Conservation (phyloP, 2,113 vertebrate species). For the Chamaea fasciata region DNA sequence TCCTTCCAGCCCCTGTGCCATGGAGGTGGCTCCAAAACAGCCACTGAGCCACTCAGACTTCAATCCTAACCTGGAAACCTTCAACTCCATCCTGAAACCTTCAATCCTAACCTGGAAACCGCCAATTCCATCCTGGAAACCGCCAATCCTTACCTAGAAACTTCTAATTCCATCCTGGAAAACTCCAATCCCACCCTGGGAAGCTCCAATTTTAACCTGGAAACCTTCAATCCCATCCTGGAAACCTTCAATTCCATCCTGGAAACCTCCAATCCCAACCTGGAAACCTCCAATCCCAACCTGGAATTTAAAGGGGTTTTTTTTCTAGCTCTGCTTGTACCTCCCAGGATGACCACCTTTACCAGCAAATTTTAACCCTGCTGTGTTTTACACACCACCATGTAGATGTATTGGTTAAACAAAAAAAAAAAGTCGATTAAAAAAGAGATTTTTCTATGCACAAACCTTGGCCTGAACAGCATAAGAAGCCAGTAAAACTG, state of each 20-base stretch:
- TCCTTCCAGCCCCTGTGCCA: background rate
- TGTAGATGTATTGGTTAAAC: background rate
- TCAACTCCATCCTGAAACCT: background rate
- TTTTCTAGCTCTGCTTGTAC: background rate
- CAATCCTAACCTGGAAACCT: background rate
- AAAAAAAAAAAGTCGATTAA: background rate
- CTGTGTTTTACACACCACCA: background rate
- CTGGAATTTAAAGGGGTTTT: too few species aligned
- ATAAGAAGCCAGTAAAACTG: constrained; percentile 88
- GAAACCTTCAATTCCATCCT: accelerated
- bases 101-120: background rate
- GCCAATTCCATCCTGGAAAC: background rate
- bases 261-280: accelerated
- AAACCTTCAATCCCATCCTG: background rate
- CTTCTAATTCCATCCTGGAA: background rate
- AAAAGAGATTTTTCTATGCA: background rate
- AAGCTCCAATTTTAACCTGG: background rate
- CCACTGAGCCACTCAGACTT: background rate
- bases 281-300: background rate
- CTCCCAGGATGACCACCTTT: background rate
- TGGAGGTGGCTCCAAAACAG: background rate
- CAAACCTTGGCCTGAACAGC: constrained; percentile 92
- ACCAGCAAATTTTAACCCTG: background rate
- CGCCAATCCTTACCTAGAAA: too few species aligned
- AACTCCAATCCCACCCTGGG: background rate